Evolutionary conservation across 2,797 vertebrate genomes (phyloP), one percentile per base, ranked within the genome.

Genomic region (Halcyon smyrnensis): DNA sequence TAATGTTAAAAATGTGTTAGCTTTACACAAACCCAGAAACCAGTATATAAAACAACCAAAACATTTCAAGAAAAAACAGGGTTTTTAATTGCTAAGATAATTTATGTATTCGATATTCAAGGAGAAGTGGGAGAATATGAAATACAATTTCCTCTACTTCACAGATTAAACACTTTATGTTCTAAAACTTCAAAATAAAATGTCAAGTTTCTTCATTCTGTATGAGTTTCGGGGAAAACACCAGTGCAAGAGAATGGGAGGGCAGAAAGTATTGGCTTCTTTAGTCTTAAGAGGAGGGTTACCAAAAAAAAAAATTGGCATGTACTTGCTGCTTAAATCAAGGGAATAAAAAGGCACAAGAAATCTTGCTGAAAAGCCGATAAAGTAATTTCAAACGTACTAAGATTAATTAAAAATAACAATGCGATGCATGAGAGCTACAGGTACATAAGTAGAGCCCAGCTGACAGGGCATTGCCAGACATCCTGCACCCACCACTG

Each of bases 221-320:
- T n/a, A 23, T 34, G 15, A 54, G 6, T 77, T 45, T 37, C 32
- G 25, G 20, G 1, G 16, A 80, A 90, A 85, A 16, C 6, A 16
- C 7, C 39, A 0, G 0, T 50, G 12, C 16, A 86, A 46, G 37
- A 30, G 19, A 39, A 50, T 0, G 6, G 39, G 37, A 78, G 9
- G 20, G 25, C 2, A 50, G 36, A 64, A 87, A 53, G 16, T 54
- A 30, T 23, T 48, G 74, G 12, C 17, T 18, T 67, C 2, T 32
- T 24, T 51, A 8, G 1, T 24, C 5, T 32, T 70, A 23, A 67
- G 43, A 65, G 34, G 13, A 41, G 3, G 9, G 12, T 9, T 79
- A 64, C 20, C 24, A 39, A 53, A 57, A 37, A 57, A 37, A 34
- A 70, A 50, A 32, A 2, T n/a, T 7, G 14, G 3, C 45, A 41